Evolutionary conservation across 2,888 invertebrate genomes (phyloP).

Genomic region (Apodemia hepburni): DNA sequence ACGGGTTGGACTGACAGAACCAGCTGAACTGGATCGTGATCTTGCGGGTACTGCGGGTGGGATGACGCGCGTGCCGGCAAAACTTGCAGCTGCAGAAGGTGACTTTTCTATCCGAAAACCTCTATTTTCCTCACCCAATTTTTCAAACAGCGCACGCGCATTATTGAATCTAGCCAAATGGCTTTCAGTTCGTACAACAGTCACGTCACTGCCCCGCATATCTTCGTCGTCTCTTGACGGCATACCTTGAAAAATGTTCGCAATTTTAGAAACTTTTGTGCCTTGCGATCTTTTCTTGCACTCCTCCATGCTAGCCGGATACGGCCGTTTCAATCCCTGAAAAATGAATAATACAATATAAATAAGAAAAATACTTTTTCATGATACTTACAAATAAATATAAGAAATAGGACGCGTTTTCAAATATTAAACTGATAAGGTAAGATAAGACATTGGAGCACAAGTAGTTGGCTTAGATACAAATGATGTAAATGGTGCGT

Average conservation of each 20-base stretch:
- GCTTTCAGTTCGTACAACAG: conserved; percentile 92
- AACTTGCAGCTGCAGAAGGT: conserved; percentile 77
- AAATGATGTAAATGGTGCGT: too few relatives aligned
- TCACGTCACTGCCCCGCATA: conserved; percentile 80
- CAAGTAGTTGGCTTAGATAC: conserved; percentile 59
- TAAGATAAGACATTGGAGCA: conserved; percentile 55
- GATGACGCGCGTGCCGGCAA: conserved; percentile 75
- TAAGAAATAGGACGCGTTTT: conserved; percentile 47
- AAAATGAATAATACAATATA: conserved; percentile 51
- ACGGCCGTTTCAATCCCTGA: conserved; percentile 74
- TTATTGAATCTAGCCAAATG: conserved; percentile 95
- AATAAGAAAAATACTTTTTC: conserved; percentile 40
- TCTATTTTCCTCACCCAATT: conserved; percentile 88
- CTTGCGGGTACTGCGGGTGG: conserved; percentile 77
- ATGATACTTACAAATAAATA: conserved; percentile 35
- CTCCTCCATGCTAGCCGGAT: conserved; percentile 83
- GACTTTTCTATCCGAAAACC: conserved; percentile 80
- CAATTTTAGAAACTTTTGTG: conserved; percentile 94
- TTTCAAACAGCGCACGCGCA: conserved; percentile 94
- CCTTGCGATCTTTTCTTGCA: conserved; percentile 83
- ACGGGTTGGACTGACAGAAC: conserved; percentile 80
- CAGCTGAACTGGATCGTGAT: conserved; percentile 85
- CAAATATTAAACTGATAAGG: conserved; percentile 51
- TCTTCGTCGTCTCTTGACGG: conserved; percentile 79
- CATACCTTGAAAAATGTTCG: conserved; percentile 92